These are phyloP conservation scores for Salvelinus fontinalis DNA, from an alignment of 2,113 vertebrate species.

Conservation along the genomic window DNA sequence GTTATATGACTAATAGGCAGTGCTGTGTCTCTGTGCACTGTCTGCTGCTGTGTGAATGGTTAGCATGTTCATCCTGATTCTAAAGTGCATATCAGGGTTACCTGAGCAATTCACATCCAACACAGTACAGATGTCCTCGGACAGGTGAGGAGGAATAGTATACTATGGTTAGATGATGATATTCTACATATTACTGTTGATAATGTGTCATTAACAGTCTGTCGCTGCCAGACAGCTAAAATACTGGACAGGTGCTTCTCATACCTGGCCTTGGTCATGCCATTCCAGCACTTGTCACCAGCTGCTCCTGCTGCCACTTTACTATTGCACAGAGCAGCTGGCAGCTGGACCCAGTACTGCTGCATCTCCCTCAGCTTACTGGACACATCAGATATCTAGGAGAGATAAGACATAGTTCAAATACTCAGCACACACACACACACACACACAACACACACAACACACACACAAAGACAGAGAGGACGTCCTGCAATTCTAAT, in stretches of 20 bases:
- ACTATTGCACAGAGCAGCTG: slow-evolving; percentile 79
- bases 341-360: slow-evolving; percentile 88
- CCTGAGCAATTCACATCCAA: too few relatives aligned
- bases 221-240: too few relatives aligned
- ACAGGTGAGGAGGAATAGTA: too few relatives aligned
- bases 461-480: slow-evolving; percentile 13
- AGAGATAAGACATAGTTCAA: neutral
- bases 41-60: too few relatives aligned
- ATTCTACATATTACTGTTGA: too few relatives aligned
- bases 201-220: too few relatives aligned
- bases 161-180: too few relatives aligned
- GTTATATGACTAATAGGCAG: too few relatives aligned
- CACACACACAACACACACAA: slow-evolving; percentile 23
- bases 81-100: too few relatives aligned
- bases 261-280: slow-evolving; percentile 86
- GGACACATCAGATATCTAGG: slow-evolving; percentile 87
- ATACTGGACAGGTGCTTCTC: neutral
- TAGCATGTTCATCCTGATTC: too few relatives aligned
- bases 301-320: slow-evolving; percentile 74
- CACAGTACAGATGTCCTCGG: too few relatives aligned
- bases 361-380: slow-evolving; percentile 83
- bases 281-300: slow-evolving; percentile 88
- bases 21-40: too few relatives aligned
- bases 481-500: neutral
- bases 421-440: slow-evolving; percentile 33